These are phyloP conservation scores for Idaea biselata DNA, from an alignment of 2,888 invertebrate species.

Conservation along the genomic window DNA sequence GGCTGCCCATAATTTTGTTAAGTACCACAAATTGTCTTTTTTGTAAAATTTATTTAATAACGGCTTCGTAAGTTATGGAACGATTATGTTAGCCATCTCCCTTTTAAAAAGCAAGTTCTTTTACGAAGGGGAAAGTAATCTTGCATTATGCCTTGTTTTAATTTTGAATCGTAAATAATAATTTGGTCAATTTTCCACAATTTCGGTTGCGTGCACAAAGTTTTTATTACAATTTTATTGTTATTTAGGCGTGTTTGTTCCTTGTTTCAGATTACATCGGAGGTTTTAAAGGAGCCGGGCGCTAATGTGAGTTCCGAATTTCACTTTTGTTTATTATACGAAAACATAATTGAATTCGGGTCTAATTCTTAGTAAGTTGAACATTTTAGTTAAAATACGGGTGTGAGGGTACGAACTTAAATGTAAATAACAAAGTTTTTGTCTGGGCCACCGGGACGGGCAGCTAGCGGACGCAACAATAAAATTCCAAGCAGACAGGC, in stretches of 20 bases:
- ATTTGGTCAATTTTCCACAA: slow-evolving; percentile 79
- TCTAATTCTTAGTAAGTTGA: slow-evolving; percentile 35
- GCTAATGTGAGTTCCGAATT: slow-evolving; percentile 78
- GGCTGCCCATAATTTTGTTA: background rate
- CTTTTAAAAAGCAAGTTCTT: slow-evolving; percentile 49
- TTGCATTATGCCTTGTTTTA: slow-evolving; percentile 72
- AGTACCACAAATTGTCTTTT: background rate
- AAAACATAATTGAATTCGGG: slow-evolving; percentile 62
- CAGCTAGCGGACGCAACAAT: slow-evolving; percentile 45
- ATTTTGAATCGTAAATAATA: slow-evolving; percentile 78
- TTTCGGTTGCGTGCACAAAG: slow-evolving; percentile 78
- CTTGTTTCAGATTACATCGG: slow-evolving; percentile 80
- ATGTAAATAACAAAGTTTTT: slow-evolving; percentile 60
- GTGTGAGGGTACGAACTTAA: slow-evolving; percentile 33
- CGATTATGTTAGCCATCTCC: slow-evolving; percentile 46
- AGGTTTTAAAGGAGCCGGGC: slow-evolving; percentile 74
- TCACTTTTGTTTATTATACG: slow-evolving; percentile 65
- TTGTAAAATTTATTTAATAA: slow-evolving; percentile 26
- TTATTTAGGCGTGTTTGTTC: slow-evolving; percentile 81
- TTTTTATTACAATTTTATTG: slow-evolving; percentile 81
- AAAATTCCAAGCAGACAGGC: slow-evolving; percentile 58
- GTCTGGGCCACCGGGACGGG: slow-evolving; percentile 41
- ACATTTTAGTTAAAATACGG: slow-evolving; percentile 32
- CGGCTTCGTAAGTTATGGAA: slow-evolving; percentile 28
- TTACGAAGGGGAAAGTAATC: slow-evolving; percentile 68